A percentile compares a stretch with the other conserved stretches of the same genome.
Evolutionary conservation across 2,888 invertebrate species (phyloP).

Genomic region (Dolichopus griseipennis): DNA sequence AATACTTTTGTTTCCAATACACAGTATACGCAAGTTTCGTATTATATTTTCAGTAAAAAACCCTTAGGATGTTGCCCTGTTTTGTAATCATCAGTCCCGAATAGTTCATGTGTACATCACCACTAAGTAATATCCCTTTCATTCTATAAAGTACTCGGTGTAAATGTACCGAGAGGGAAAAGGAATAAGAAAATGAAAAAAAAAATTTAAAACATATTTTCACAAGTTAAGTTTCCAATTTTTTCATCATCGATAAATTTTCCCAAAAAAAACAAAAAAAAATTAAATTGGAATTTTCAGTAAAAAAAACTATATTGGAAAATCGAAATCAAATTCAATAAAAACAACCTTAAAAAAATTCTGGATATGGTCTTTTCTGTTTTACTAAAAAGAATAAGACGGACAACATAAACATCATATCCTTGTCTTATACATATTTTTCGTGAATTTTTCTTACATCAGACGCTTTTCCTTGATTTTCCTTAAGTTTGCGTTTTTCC

Average conservation of each 20-base stretch:
- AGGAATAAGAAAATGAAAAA: background rate
- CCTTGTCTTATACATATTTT: background rate
- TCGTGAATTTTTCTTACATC: too few relatives aligned
- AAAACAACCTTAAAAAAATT: background rate
- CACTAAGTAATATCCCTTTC: background rate
- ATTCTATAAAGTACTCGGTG: background rate
- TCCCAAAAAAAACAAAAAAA: background rate
- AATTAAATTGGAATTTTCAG: background rate
- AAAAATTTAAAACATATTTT: background rate
- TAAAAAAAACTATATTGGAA: background rate
- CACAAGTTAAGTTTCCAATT: background rate
- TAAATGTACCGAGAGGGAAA: too few relatives aligned
- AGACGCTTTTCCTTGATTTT: background rate
- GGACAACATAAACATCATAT: background rate
- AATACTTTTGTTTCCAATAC: too few relatives aligned
- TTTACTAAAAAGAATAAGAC: background rate
- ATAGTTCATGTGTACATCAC: background rate
- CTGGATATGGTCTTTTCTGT: too few relatives aligned
- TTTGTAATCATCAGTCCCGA: too few relatives aligned
- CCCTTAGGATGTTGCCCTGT: too few relatives aligned
- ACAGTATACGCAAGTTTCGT: too few relatives aligned
- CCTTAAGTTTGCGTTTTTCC: background rate
- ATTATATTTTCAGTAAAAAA: too few relatives aligned
- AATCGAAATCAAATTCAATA: background rate
- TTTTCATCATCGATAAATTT: background rate